Evolutionary conservation across 2,797 vertebrate genomes (phyloP), one percentile per base, ranked within the genome.

Genomic region (Aulostomus chinensis): DNA sequence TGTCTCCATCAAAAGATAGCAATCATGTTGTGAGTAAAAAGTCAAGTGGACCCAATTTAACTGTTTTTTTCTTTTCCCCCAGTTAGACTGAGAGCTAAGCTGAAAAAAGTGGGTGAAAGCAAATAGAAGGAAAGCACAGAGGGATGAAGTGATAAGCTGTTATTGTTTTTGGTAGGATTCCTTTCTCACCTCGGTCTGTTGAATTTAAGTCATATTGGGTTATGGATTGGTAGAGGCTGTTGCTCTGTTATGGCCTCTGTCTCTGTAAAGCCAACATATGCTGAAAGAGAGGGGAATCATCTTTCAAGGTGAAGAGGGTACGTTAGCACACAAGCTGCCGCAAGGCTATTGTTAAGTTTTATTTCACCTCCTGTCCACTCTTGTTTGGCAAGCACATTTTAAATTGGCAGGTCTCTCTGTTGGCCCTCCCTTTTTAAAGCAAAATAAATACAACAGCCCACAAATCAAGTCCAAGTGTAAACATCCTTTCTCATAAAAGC

Each of bases 291-390:
- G 34, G 11, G 15, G 16, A 34, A 9, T 67, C 37, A 58, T 73
- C 40, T 66, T 53, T 68, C 56, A 79, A 80, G 67, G 65, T 71
- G 61, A 68, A 31, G 39, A 39, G 22, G 46, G 42, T 22, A 11
- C 10, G 21, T 30, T 43, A 18, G 43, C 38, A 26, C 24, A 29
- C 42, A 29, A 38, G 58, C 54, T 61, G n/a, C n/a, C n/a, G n/a
- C n/a, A n/a, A 46, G 55, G 24, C 41, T 51, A 68, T 62, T 48
- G 61, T 60, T 53, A 18, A 22, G 13, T 40, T 61, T 70, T 7
- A 48, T 58, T 54, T 35, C 33, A 46, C 30, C 34, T 28, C 41
- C 32, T 13, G 38, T 63, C 58, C 47, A 39, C 36, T 38, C n/a
- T n/a, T n/a, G 36, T 73, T 74, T 65, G 65, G 55, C 30, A 22